Base-by-base conservation (phyloP, 1,140 invertebrate genomes). In the Trinorchestia longiramus region DNA sequence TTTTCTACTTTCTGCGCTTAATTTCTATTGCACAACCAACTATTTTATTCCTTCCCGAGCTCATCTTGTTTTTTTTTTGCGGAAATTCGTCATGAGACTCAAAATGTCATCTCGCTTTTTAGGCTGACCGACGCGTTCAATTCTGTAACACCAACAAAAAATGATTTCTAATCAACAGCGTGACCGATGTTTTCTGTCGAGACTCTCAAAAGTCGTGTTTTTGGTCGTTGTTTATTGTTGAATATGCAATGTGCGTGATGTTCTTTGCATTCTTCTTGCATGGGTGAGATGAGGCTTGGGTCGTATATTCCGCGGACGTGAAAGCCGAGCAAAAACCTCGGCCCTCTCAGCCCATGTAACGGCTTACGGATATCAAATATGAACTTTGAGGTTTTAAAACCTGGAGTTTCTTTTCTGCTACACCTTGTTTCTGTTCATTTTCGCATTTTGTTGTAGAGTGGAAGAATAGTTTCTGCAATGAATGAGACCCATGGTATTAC, bases 111-210 rank as follows among this genome's bases (percentile, higher is more conserved):
- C 88, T 90, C 36, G 88, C 36, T 90, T 90, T 90, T 90, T 90
- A 36, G 41, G 41, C 43, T 36, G 36, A 90, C 15, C 88, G 88
- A 90, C 88, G 88, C 41, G 43, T 41, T 43, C 88, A 90, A 90
- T 90, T 90, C 88, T 90, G 88, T 90, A 90, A 42, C 88, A 90
- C 88, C 43, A 90, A 90, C 88, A 90, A 90, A 90, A 77, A 90
- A 90, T 90, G 88, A 41, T 41, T 41, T 90, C 88, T 90, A 90
- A 90, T 90, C 88, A 90, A 90, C 88, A 90, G 43, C 43, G 88
- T 43, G 88, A 90, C n/a, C 88, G 41, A 41, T 90, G 88, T 90
- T 90, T 90, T 90, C n/a, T 90, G 23, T 36, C 88, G 88, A 3
- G 28, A 41, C 88, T 42, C 88, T 43, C 88, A 90, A 90, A 90